A percentile compares a stretch with the other conserved stretches of the same genome.
phyloP scores from a whole-genome alignment of 2,888 invertebrate species.

The Athripsodes cinereus region DNA sequence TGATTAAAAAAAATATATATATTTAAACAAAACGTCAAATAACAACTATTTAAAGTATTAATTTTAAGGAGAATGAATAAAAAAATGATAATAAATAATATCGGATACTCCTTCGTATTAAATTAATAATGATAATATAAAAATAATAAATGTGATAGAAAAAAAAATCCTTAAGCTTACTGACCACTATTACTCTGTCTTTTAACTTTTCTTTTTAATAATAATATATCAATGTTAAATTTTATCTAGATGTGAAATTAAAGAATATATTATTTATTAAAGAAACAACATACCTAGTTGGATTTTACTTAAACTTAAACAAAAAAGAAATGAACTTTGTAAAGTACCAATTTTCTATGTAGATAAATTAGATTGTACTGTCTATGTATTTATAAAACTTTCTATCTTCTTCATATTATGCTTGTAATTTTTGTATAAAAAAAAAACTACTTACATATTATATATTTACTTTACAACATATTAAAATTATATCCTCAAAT shows the following conservation, averaged over 20 bases:
- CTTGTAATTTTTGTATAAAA: background rate
- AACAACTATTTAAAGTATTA: no score
- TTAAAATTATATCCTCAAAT: no score
- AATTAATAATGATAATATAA: no score
- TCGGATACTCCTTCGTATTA: no score
- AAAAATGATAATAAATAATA: no score
- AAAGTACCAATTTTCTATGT: constrained; percentile 27
- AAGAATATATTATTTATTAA: background rate
- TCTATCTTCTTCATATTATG: background rate
- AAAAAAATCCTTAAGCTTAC: background rate
- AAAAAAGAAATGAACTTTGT: constrained; percentile 11
- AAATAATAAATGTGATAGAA: constrained; percentile 1
- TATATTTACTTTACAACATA: background rate
- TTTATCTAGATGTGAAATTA: constrained; percentile 19
- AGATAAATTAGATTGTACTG: constrained; percentile 17
- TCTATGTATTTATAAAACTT: background rate
- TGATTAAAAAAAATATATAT: no score
- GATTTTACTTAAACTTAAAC: no score
- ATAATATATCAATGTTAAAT: constrained; percentile 5
- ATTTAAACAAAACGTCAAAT: no score
- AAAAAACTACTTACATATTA: background rate
- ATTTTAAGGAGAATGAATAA: no score
- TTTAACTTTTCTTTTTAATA: background rate
- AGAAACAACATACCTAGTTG: no score
- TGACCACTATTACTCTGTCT: background rate